Evolutionary conservation across 1,140 invertebrate genomes (phyloP).

Genomic region (Papilio helenus): DNA sequence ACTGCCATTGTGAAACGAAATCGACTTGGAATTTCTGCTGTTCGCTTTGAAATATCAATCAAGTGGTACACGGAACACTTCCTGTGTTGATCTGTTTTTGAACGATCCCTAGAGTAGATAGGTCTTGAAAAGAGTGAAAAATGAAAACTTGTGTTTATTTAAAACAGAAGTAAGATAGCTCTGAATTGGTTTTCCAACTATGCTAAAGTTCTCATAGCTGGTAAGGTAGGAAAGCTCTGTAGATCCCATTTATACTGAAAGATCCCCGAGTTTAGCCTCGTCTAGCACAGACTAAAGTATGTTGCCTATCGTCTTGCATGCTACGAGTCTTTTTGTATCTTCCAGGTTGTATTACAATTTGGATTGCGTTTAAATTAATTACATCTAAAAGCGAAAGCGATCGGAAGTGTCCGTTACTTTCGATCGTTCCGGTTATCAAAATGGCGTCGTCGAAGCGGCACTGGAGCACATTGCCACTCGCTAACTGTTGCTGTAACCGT

Average conservation of each 20-base stretch:
- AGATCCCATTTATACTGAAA: too few relatives aligned
- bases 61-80: background rate
- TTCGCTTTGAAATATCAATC: background rate
- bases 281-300: too few relatives aligned
- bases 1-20: background rate
- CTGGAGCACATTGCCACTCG: background rate
- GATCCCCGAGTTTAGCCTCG: too few relatives aligned
- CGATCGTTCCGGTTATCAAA: constrained; percentile 34
- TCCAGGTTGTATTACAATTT: background rate
- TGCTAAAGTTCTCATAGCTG: too few relatives aligned
- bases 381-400: constrained; percentile 31
- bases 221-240: too few relatives aligned
- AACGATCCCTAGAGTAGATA: background rate
- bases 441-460: background rate
- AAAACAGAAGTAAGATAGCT: background rate
- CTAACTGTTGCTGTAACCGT: constrained; percentile 11
- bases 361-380: background rate
- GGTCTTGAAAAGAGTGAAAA: background rate
- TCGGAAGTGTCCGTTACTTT: constrained; percentile 26
- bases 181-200: too few relatives aligned
- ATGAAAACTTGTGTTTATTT: background rate
- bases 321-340: background rate
- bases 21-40: constrained; percentile 13
- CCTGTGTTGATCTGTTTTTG: background rate
- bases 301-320: background rate